Percentiles rank a stretch among this genome's conserved stretches.
These are phyloP conservation scores for Paracyclopina nana DNA, from an alignment of 1,140 invertebrate genomes.

Conservation along the genomic window DNA sequence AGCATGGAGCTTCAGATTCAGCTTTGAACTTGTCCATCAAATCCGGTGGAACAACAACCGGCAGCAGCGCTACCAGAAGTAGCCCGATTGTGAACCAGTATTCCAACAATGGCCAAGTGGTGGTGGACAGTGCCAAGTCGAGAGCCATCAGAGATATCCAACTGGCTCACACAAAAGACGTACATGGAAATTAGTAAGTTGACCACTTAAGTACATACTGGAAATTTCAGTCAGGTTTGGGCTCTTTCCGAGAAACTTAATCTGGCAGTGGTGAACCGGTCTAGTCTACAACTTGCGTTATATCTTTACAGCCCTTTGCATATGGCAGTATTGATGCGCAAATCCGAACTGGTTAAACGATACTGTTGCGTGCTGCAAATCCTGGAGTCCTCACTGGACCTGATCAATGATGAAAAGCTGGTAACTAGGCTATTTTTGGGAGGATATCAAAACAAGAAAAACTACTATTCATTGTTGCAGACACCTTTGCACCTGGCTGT, in stretches of 20 bases:
- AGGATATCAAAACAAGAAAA: too few species aligned
- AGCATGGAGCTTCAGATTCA: not conserved
- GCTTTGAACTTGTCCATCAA: not conserved
- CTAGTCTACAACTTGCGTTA: too few species aligned
- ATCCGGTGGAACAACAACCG: too few species aligned
- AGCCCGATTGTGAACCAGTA: too few species aligned
- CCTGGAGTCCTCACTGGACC: constrained; percentile 4
- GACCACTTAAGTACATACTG: not conserved
- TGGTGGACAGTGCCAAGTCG: constrained; percentile 1
- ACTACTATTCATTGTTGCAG: not conserved
- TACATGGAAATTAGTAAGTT: constrained; percentile 14
- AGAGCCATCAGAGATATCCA: constrained; percentile 7
- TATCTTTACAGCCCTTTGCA: constrained; percentile 13
- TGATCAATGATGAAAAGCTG: constrained; percentile 4
- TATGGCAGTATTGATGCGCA: constrained; percentile 12
- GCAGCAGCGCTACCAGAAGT: too few species aligned
- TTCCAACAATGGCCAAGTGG: too few species aligned
- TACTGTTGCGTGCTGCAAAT: constrained; percentile 11
- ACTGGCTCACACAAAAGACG: constrained; percentile 10
- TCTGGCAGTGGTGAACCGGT: too few species aligned
- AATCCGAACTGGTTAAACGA: constrained; percentile 3
- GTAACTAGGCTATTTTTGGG: constrained; percentile 9
- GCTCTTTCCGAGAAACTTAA: not conserved
- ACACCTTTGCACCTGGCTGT: constrained; percentile 12
- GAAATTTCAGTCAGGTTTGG: not conserved